phyloP scores from a whole-genome alignment of 1,140 invertebrate genomes.

The Bombus impatiens region DNA sequence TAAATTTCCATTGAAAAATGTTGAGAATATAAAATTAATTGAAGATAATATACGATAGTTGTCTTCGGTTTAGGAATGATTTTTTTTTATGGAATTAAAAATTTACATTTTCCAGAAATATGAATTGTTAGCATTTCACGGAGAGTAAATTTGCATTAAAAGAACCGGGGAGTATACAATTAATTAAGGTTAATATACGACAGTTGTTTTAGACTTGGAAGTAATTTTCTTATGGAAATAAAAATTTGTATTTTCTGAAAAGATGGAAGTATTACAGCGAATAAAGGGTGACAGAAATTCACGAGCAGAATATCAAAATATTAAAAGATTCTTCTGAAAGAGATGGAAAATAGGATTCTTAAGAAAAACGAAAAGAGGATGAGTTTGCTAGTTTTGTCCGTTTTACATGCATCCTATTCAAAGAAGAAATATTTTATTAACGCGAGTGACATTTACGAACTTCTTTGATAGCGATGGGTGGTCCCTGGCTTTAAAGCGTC shows the following conservation, averaged over 20 bases:
- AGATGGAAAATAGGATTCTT: neutral
- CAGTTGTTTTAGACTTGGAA: neutral
- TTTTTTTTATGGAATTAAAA: neutral
- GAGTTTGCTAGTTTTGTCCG: neutral
- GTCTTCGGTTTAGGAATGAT: neutral
- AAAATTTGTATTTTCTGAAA: too few relatives aligned
- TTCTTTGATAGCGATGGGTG: constrained; percentile 21
- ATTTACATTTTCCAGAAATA: neutral
- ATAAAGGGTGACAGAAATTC: neutral
- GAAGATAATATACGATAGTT: neutral
- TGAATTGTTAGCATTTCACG: neutral
- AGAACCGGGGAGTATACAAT: neutral
- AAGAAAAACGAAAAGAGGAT: neutral
- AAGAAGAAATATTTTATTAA: constrained; percentile 21
- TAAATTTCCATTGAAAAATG: neutral
- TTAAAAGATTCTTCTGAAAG: neutral
- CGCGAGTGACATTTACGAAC: constrained; percentile 19
- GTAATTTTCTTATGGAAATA: neutral
- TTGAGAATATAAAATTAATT: neutral
- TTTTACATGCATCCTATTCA: neutral
- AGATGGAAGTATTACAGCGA: neutral
- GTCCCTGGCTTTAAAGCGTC: neutral
- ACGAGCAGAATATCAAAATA: neutral
- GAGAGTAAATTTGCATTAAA: neutral
- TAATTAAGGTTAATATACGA: neutral